Base-by-base conservation (phyloP, 2,113 vertebrate genomes). In the Albula goreensis region DNA sequence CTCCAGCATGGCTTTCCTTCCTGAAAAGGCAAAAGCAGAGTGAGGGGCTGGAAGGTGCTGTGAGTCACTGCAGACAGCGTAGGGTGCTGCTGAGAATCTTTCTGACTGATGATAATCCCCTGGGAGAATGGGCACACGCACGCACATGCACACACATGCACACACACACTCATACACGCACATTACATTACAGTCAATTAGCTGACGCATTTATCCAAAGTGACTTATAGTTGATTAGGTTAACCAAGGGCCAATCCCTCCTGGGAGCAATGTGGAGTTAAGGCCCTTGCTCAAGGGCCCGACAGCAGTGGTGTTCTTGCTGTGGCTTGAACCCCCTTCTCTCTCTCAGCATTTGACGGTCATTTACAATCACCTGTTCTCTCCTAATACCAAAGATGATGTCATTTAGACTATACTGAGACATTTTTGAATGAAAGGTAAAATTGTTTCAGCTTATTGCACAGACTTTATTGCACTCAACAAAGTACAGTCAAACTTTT, bases 401-500 rank as follows among this genome's bases (percentile, higher is more conserved):
- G 12, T 56, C 53, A 56, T 9, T 56, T 74, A n/a, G 50, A 50
- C 78, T 79, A 48, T 11, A 48, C 31, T 6, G 78, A 79, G 8
- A 50, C 50, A 50, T 17, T 7, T 11, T 8, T 22, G 19, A 70
- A 22, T 22, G 63, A 80, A 80, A 50, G 22, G 49, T 19, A 79
- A 3, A 41, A 70, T 48, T 70, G 12, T 78, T 52, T 31, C 22
- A 8, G 51, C 11, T n/a, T 77, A 80, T 53, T 1, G 89, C 86
- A 90, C 89, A 85, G 80, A 91, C 86, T 88, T 93, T 92, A 92
- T 92, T 93, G 80, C 88, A 90, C 89, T 91, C 85, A 79, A 90
- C 88, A 89, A 91, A 82, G 81, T 53, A 91, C 74, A 92, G 88
- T 74, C 83, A 86, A 15, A 66, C 87, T 79, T 89, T 80, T 90